These are phyloP conservation scores for Chrysina gloriosa DNA, from an alignment of 2,888 invertebrate species.

Conservation along the genomic window DNA sequence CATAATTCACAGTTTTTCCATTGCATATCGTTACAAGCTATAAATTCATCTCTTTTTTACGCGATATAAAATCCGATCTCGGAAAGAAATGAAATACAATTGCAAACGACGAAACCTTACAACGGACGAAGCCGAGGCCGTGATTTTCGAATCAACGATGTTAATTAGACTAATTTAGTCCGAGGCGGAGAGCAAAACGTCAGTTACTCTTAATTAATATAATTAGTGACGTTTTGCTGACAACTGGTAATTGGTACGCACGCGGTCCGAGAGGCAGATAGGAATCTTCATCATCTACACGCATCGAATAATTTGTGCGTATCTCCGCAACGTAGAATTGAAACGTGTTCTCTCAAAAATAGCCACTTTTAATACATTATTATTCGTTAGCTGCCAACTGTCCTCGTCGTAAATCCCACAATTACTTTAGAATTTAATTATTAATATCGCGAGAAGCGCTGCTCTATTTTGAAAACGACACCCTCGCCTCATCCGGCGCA, in stretches of 20 bases:
- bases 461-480: constrained; percentile 32
- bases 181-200: constrained; percentile 47
- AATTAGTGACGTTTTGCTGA: constrained; percentile 51
- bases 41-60: no score
- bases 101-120: no score
- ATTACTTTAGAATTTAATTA: constrained; percentile 41
- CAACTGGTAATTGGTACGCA: constrained; percentile 40
- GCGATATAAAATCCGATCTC: no score
- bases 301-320: no score
- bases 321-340: no score
- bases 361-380: constrained; percentile 26
- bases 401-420: constrained; percentile 38
- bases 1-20: no score
- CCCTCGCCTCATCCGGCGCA: constrained; percentile 29
- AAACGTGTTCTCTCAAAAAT: constrained; percentile 43
- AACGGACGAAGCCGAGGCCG: not conserved
- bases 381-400: constrained; percentile 39
- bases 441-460: constrained; percentile 31
- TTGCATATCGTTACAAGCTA: no score
- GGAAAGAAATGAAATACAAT: no score
- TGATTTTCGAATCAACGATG: constrained; percentile 50
- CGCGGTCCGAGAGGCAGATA: not conserved
- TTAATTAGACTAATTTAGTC: constrained; percentile 53
- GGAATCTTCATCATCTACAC: no score
- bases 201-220: constrained; percentile 56